Evolutionary conservation across 2,888 invertebrate genomes (phyloP).

Genomic region (Volucella inflata): DNA sequence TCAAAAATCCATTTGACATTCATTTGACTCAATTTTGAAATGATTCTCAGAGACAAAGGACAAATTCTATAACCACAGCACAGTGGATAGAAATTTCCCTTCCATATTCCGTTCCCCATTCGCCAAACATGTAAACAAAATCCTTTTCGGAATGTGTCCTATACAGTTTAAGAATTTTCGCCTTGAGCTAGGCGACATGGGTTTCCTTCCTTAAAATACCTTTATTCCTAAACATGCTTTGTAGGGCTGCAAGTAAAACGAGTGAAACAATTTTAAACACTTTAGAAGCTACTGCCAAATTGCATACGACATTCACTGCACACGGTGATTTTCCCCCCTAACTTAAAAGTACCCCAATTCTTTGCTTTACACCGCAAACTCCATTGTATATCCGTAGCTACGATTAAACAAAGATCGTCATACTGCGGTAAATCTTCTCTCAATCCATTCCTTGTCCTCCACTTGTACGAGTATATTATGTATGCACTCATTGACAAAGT

Average conservation of each 20-base stretch:
- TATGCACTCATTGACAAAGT: background rate
- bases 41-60: no score
- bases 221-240: background rate
- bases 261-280: conserved; percentile 9
- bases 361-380: background rate
- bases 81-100: background rate
- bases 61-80: no score
- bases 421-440: conserved; percentile 42
- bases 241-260: background rate
- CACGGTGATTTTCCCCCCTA: background rate
- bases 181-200: conserved; percentile 38
- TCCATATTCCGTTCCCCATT: background rate
- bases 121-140: conserved; percentile 10
- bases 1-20: no score
- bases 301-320: conserved; percentile 12
- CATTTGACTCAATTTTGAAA: background rate
- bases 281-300: conserved; percentile 25
- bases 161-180: conserved; percentile 50
- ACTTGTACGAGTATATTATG: background rate
- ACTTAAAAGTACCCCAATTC: conserved; percentile 3
- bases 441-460: background rate
- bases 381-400: conserved; percentile 22
- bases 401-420: conserved; percentile 44
- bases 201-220: conserved; percentile 28
- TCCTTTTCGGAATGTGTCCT: conserved; percentile 24